Base-by-base conservation (phyloP, 2,888 invertebrate species). In the Dioctria rufipes region DNA sequence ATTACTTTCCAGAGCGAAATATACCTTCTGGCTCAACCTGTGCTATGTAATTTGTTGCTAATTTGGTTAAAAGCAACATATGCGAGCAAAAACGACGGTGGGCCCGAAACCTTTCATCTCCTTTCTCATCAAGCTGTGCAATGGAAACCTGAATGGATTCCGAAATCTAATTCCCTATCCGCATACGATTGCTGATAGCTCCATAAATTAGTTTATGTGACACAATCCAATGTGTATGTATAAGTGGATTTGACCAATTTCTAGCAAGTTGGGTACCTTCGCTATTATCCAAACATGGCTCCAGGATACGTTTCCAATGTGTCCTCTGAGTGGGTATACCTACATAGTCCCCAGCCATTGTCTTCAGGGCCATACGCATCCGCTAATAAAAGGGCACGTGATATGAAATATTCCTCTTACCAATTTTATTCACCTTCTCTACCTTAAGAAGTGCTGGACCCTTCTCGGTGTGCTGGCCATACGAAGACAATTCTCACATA, bases 401-500 rank as follows among this genome's bases (percentile, higher is more conserved):
- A 80, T 80, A 80, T 80, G 79, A 80, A 80, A 80, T 80, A 69
- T 78, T 78, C 78, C 39, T 43, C 40, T 51, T 66, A 40, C 65
- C 46, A 43, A 65, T 78, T 63, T 66, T 65, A 78, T 78, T 65
- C 66, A 78, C 78, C 78, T 77, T 78, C 78, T 78, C 40, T 66
- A 65, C 65, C 65, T 65, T 65, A 65, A 65, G 54, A 75, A 51
- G 39, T 39, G 49, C 75, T 60, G 75, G 75, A 75, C 75, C 75
- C 75, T 75, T 39, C 46, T 60, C 3, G 49, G 51, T 51, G 71
- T 46, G 54, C 61, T 25, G 75, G 42, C 43, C 43, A 60, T 75
- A 75, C 75, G 75, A 75, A 61, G 75, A 75, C 75, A 82, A 82
- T 81, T 81, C 66, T 58, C 81, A 81, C 81, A 81, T 82, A 81